These are phyloP conservation scores for Chloropsis cyanopogon DNA, from an alignment of 2,113 vertebrate species.

Conservation along the genomic window DNA sequence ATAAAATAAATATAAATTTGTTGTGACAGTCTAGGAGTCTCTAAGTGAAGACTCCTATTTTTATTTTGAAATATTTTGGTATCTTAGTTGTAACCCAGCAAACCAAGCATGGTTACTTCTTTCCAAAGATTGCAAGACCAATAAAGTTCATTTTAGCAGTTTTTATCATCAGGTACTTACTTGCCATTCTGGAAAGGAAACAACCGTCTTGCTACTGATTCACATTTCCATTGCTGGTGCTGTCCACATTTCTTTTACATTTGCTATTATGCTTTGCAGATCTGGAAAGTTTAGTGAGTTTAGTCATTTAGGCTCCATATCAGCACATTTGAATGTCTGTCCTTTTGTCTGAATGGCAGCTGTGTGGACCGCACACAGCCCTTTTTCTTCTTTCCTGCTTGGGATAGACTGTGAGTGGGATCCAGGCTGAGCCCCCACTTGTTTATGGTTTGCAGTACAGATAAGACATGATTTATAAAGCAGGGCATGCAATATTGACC, in stretches of 20 bases:
- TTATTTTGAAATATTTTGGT: not conserved
- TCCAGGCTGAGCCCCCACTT: not conserved
- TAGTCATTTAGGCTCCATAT: not conserved
- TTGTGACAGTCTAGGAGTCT: not conserved
- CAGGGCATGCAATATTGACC: not conserved
- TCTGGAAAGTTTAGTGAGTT: not conserved
- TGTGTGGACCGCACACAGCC: not conserved
- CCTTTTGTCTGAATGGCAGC: not conserved
- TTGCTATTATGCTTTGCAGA: not conserved
- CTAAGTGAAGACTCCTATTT: not conserved
- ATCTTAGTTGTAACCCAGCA: not conserved
- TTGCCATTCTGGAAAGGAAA: not conserved
- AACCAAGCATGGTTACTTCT: not conserved
- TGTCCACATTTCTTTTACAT: not conserved
- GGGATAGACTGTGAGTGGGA: not conserved
- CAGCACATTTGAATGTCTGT: not conserved
- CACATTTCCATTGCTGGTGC: not conserved
- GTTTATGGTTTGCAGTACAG: not conserved
- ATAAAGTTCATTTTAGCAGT: not conserved
- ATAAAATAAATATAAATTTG: not conserved
- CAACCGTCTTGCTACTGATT: not conserved
- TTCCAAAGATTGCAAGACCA: not conserved
- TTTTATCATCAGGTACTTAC: not conserved
- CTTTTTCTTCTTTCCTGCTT: not conserved
- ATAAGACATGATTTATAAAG: not conserved